phyloP scores from a whole-genome alignment of 2,888 invertebrate genomes.

The Drosophila basisetae region DNA sequence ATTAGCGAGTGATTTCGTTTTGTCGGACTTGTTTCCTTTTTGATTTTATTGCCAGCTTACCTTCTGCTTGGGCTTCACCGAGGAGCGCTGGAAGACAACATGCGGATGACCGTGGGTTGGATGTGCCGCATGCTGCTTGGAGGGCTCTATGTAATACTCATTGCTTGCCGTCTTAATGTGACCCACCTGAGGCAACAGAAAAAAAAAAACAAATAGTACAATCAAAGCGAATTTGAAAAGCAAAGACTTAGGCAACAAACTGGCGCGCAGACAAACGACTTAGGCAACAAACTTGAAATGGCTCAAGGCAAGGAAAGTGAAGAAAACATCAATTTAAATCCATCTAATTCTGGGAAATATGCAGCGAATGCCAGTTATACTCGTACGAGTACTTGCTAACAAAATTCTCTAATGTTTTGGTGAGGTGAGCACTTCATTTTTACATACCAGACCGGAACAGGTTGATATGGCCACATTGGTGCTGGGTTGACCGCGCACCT shows the following conservation, averaged over 20 bases:
- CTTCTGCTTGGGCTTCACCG: constrained; percentile 85
- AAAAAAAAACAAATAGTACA: background rate
- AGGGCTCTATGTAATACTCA: constrained; percentile 91
- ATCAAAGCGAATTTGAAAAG: background rate
- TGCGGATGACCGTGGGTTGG: constrained; percentile 87
- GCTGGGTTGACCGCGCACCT: constrained; percentile 89
- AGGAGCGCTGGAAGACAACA: constrained; percentile 89
- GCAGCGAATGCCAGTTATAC: background rate
- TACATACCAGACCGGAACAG: constrained; percentile 93
- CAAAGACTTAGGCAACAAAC: constrained; percentile 53
- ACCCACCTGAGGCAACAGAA: constrained; percentile 87
- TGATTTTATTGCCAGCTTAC: constrained; percentile 21
- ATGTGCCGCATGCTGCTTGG: constrained; percentile 86
- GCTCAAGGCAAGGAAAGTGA: background rate
- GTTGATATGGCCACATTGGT: constrained; percentile 92
- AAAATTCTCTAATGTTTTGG: background rate
- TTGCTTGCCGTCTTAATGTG: constrained; percentile 88
- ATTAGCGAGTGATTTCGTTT: constrained; percentile 2
- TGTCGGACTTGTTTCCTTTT: background rate
- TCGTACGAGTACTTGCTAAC: background rate
- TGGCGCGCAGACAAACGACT: constrained; percentile 31
- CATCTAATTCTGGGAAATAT: background rate
- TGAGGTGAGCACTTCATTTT: background rate
- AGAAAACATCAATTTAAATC: background rate
- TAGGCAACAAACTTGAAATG: constrained; percentile 34